Conservation (phyloP, 2,888 invertebrate genomes). For the Epinotia brunnichana region DNA sequence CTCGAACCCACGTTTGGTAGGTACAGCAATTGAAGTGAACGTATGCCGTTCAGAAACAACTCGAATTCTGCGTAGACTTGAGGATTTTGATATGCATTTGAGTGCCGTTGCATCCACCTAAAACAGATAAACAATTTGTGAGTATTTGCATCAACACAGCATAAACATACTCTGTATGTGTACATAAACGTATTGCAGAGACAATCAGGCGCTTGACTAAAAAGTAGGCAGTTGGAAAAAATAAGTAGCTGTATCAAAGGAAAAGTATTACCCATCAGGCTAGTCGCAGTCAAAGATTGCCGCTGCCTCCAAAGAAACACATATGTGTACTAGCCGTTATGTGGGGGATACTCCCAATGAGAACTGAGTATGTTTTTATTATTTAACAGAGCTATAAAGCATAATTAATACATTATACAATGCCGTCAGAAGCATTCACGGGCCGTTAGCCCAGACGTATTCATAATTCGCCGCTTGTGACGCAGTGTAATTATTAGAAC, state of each 20-base stretch:
- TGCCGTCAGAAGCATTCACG: slow-evolving; percentile 36
- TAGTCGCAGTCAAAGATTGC: too few species aligned
- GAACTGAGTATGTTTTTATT: slow-evolving; percentile 13
- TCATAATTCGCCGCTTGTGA: slow-evolving; percentile 33
- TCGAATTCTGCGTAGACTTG: neutral
- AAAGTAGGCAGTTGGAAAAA: too few species aligned
- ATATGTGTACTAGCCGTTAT: neutral
- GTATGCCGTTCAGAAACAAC: too few species aligned
- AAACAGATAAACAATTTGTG: too few species aligned
- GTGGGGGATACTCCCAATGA: neutral
- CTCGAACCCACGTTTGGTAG: too few species aligned
- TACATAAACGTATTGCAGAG: too few species aligned
- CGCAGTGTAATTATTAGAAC: neutral
- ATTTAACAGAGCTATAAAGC: slow-evolving; percentile 22
- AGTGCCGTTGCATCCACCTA: too few species aligned
- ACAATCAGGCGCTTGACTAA: too few species aligned
- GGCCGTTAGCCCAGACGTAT: slow-evolving; percentile 34
- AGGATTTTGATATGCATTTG: neutral
- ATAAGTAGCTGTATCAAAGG: too few species aligned
- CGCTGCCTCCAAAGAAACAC: neutral
- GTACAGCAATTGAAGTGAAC: too few species aligned
- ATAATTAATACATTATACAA: slow-evolving; percentile 40
- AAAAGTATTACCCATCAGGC: too few species aligned
- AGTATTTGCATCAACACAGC: too few species aligned
- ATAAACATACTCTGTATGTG: neutral